Conservation (phyloP, 2,113 vertebrate genomes). For the Ursus arctos region DNA sequence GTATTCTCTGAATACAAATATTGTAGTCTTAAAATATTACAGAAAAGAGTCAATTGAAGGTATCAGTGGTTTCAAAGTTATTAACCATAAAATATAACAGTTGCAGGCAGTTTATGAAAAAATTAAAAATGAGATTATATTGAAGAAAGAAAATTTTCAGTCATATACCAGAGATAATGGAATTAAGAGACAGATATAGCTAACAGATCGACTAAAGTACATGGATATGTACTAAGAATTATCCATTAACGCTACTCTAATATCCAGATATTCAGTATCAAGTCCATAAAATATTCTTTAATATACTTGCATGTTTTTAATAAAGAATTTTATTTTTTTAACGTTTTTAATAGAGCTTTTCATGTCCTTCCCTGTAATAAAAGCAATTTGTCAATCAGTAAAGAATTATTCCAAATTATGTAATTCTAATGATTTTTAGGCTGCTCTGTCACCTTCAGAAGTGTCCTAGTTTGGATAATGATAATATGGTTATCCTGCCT, state of each 20-base stretch:
- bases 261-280: slow-evolving; percentile 2
- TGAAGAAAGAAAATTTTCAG: slow-evolving; percentile 34
- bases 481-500: not conserved
- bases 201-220: slow-evolving; percentile 21
- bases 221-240: not conserved
- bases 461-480: not conserved
- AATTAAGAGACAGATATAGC: not conserved
- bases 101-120: slow-evolving; percentile 24
- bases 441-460: not conserved
- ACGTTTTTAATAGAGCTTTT: not conserved
- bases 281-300: not conserved
- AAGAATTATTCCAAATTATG: not conserved
- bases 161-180: not conserved
- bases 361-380: not conserved
- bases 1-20: slow-evolving; percentile 33
- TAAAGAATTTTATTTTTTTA: slow-evolving; percentile 13
- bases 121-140: not conserved
- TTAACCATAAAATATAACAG: slow-evolving; percentile 16
- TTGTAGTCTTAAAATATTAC: slow-evolving; percentile 25
- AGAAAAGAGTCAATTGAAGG: not conserved
- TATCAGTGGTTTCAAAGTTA: slow-evolving; percentile 1
- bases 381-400: not conserved
- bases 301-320: not conserved
- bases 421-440: not conserved
- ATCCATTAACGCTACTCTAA: not conserved